Evolutionary conservation across 2,888 invertebrate species (phyloP), one percentile per base, ranked within the genome.

Genomic region (Pristionchus exspectatus): DNA sequence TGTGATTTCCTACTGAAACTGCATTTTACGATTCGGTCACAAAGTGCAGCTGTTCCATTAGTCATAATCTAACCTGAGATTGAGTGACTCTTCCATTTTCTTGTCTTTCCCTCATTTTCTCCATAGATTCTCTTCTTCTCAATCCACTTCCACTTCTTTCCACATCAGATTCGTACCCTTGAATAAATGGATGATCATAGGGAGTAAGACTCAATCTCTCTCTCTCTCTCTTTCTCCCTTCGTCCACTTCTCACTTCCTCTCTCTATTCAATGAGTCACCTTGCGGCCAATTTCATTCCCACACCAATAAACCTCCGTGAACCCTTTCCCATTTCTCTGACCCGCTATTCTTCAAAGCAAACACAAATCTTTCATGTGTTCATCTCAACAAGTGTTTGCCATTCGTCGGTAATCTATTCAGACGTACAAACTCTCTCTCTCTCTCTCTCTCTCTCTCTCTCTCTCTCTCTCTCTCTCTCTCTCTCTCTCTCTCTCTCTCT

Each of bases 81-180:
- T 24, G 14, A 24, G 63, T 27, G 30, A 87, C 18, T 14, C 44
- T 66, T 27, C 66, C 87, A 33, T 59, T 38, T 12, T 88, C 88
- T 27, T 87, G 44, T 59, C 50, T 77, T 24, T 87, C 72, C 30
- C 74, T 88, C 88, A 88, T 88, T 24, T 54, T 72, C 77, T 88
- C 88, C 88, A 88, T 88, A 24, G 63, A 63, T 77, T 77, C 77
- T 66, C 88, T 88, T 33, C 88, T 54, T 38, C 74, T 72, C 88
- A 88, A 38, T 88, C 88, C 56, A 87, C 87, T 72, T 88, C 77
- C 88, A 59, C 56, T 66, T 38, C 74, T 77, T 21, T 77, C 88
- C 54, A 77, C 27, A 88, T 88, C 88, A 18, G 88, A 88, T 77
- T 88, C 88, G 38, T 88, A 88, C 33, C 88, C 88, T 88, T 14